Evolutionary conservation across 2,888 invertebrate genomes (phyloP).

Genomic region (Seladonia tumulorum): DNA sequence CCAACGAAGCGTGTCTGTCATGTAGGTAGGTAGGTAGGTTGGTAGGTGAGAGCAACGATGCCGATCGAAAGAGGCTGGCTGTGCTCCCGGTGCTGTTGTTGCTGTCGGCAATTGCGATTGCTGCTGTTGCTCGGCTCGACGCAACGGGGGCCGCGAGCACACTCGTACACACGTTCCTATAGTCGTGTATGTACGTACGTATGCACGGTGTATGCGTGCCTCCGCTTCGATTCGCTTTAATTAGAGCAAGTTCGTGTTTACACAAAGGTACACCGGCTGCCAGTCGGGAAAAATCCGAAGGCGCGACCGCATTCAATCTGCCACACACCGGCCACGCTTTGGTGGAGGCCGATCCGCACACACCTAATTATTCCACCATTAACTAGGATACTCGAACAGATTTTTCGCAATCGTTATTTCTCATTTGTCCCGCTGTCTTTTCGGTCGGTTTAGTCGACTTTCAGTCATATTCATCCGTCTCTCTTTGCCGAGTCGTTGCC

Average conservation of each 20-base stretch:
- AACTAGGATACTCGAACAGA: not conserved
- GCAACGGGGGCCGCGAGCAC: not conserved
- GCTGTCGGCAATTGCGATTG: conserved; percentile 46
- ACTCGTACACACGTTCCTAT: not conserved
- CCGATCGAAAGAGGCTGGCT: conserved; percentile 61
- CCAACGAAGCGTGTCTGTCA: conserved; percentile 78
- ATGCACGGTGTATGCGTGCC: conserved; percentile 38
- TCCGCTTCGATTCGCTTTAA: conserved; percentile 78
- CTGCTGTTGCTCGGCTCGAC: conserved; percentile 41
- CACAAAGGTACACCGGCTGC: conserved; percentile 69
- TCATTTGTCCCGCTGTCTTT: no score
- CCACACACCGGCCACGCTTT: conserved; percentile 55
- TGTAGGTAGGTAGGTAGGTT: conserved; percentile 71
- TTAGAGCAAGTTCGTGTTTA: conserved; percentile 80
- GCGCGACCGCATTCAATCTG: conserved; percentile 73
- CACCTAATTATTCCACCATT: conserved; percentile 58
- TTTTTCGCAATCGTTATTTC: no score
- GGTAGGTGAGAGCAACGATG: conserved; percentile 69
- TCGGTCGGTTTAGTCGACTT: no score
- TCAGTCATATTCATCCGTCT: conserved; percentile 1
- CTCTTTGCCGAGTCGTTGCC: not conserved
- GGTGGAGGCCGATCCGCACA: conserved; percentile 58
- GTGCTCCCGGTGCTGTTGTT: conserved; percentile 52
- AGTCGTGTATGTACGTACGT: not conserved
- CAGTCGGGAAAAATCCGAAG: conserved; percentile 68